phyloP scores from a whole-genome alignment of 2,888 invertebrate genomes.

The Amblyjoppa fuscipennis region DNA sequence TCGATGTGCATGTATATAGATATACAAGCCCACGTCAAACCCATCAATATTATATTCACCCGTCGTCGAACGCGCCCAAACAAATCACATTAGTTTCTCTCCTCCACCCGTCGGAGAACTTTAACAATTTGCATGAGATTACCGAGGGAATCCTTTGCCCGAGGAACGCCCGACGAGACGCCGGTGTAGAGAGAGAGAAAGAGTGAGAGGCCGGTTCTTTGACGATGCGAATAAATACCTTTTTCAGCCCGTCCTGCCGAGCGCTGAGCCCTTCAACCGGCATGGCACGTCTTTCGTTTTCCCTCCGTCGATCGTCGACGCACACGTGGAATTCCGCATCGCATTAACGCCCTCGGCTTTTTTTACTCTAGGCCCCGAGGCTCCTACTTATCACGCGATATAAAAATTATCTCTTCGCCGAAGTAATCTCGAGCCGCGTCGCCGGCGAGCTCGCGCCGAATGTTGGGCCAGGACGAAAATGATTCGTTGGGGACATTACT shows the following conservation, averaged over 20 bases:
- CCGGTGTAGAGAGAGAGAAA: slow-evolving; percentile 3
- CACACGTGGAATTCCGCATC: slow-evolving; percentile 29
- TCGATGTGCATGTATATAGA: slow-evolving; percentile 12
- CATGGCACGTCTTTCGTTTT: slow-evolving; percentile 52
- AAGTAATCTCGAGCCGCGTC: background rate
- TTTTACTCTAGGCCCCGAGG: background rate
- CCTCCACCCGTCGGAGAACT: slow-evolving; percentile 78
- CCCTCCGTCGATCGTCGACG: slow-evolving; percentile 55
- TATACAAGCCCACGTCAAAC: slow-evolving; percentile 76
- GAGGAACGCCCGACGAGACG: slow-evolving; percentile 58
- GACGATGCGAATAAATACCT: slow-evolving; percentile 77
- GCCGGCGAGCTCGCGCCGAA: background rate
- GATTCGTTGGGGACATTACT: background rate
- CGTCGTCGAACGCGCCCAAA: slow-evolving; percentile 72
- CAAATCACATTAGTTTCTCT: slow-evolving; percentile 79
- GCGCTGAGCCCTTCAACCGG: slow-evolving; percentile 62
- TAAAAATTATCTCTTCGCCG: slow-evolving; percentile 38
- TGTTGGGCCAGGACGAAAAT: background rate
- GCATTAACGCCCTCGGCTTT: slow-evolving; percentile 13
- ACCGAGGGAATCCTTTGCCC: slow-evolving; percentile 69
- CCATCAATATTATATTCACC: slow-evolving; percentile 80
- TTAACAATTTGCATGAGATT: slow-evolving; percentile 83
- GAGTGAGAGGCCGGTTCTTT: slow-evolving; percentile 55
- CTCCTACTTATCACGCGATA: slow-evolving; percentile 20
- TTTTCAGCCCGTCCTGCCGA: slow-evolving; percentile 64